Evolutionary conservation across 2,797 vertebrate genomes (phyloP).

Genomic region (Falco rusticolus): DNA sequence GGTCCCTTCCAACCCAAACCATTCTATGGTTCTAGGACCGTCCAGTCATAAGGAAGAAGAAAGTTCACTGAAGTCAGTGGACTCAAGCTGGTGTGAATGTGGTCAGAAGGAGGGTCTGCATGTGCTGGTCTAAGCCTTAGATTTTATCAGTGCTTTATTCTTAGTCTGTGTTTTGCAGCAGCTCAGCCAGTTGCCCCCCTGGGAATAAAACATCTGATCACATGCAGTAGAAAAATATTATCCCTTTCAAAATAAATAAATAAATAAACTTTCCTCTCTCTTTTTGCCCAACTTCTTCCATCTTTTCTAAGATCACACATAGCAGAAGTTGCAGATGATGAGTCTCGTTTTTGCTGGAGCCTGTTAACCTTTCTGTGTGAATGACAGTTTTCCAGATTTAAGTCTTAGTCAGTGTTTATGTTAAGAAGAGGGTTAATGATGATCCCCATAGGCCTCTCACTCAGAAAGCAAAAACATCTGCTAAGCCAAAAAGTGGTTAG

Average conservation of each 20-base stretch:
- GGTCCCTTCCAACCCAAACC: too few species aligned
- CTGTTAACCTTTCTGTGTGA: constrained; percentile 52
- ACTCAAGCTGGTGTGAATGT: neutral
- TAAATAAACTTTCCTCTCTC: neutral
- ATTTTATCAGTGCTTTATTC: constrained; percentile 6
- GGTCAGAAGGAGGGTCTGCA: neutral
- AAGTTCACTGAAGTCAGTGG: neutral
- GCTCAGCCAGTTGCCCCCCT: neutral
- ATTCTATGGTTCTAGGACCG: neutral
- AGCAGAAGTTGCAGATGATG: neutral
- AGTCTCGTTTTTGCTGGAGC: constrained; percentile 25
- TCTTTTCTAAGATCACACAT: neutral
- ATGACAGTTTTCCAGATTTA: constrained; percentile 47
- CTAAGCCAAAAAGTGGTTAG: constrained; percentile 63
- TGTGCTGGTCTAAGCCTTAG: neutral
- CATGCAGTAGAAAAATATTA: neutral
- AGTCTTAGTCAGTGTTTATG: constrained; percentile 55
- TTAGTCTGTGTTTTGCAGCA: neutral
- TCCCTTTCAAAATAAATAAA: neutral
- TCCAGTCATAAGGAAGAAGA: neutral
- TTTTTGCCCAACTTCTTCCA: neutral
- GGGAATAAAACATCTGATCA: neutral
- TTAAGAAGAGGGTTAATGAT: constrained; percentile 67
- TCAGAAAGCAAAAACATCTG: constrained; percentile 64
- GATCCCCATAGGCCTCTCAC: constrained; percentile 36